Percentiles rank a stretch among this genome's conserved stretches.
These are phyloP conservation scores for Mustela nigripes DNA, from an alignment of 2,113 vertebrate genomes.

Conservation along the genomic window DNA sequence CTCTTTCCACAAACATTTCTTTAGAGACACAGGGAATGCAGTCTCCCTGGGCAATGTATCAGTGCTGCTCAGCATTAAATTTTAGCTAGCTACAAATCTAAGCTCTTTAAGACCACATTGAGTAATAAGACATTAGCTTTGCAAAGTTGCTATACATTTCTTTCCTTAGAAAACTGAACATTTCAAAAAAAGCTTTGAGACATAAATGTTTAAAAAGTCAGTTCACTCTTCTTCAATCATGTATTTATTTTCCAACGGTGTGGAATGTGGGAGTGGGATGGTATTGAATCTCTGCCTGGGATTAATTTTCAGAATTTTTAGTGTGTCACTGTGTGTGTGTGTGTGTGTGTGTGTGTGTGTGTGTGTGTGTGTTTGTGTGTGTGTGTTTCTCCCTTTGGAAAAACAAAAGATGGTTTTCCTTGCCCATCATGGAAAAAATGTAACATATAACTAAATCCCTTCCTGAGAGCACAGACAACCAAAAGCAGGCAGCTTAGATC, in stretches of 20 bases:
- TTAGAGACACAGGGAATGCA: neutral
- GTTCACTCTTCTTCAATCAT: conserved; percentile 44
- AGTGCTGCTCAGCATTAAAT: neutral
- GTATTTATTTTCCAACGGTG: conserved; percentile 64
- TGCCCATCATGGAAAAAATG: conserved; percentile 88
- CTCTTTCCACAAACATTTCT: neutral
- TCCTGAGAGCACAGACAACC: conserved; percentile 88
- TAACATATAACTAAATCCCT: conserved; percentile 85
- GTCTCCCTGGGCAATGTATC: neutral
- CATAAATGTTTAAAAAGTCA: conserved; percentile 65
- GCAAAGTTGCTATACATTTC: conserved; percentile 73
- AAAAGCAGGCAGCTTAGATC: conserved; percentile 86
- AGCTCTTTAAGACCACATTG: conserved; percentile 32
- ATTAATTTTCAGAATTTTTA: conserved; percentile 89
- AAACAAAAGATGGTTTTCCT: conserved; percentile 86
- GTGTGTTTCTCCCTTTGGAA: conserved; percentile 80
- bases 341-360: conserved; percentile 75
- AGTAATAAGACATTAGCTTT: neutral
- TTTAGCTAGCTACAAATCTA: conserved; percentile 56
- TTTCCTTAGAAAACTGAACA: conserved; percentile 66
- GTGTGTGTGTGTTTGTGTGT: conserved; percentile 78
- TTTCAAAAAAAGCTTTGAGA: neutral
- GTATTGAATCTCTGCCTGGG: conserved; percentile 80
- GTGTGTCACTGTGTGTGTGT: conserved; percentile 83
- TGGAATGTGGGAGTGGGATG: conserved; percentile 30